Conservation (phyloP, 1,140 invertebrate species). For the Microvelia longipes region DNA sequence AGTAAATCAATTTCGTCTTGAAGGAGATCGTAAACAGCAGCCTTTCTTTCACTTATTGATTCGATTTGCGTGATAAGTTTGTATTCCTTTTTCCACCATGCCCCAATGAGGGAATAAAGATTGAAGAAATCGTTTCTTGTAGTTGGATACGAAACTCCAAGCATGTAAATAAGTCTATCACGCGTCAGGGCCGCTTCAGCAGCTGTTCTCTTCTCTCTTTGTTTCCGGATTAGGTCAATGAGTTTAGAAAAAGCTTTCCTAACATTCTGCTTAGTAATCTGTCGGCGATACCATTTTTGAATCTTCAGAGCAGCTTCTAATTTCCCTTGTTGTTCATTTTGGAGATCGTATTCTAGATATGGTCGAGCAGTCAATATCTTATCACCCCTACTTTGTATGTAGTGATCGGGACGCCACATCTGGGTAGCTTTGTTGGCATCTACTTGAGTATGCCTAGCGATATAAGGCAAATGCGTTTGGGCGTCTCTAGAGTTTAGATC, state of each 20-base stretch:
- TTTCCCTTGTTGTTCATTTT: background rate
- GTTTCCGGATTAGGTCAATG: background rate
- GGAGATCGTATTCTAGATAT: background rate
- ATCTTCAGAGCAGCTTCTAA: background rate
- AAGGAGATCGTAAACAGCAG: background rate
- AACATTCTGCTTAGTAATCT: background rate
- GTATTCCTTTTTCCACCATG: constrained; percentile 3
- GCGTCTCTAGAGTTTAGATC: background rate
- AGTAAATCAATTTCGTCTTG: constrained; percentile 2
- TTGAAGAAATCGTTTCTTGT: constrained; percentile 6
- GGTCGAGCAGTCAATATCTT: background rate
- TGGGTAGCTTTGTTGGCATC: background rate
- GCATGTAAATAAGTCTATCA: background rate
- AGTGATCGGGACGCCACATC: constrained; percentile 4
- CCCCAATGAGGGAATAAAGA: background rate
- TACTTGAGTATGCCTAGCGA: background rate
- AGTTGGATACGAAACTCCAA: background rate
- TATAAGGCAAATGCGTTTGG: constrained; percentile 3
- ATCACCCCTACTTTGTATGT: background rate
- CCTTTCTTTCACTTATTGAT: background rate
- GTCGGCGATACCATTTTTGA: background rate
- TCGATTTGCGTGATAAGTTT: background rate
- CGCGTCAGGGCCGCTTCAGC: background rate
- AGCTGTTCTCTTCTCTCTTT: background rate
- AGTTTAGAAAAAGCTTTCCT: background rate